A percentile compares a stretch with the other conserved stretches of the same genome.
phyloP scores from a whole-genome alignment of 2,113 vertebrate species.

The Eleginops maclovinus region DNA sequence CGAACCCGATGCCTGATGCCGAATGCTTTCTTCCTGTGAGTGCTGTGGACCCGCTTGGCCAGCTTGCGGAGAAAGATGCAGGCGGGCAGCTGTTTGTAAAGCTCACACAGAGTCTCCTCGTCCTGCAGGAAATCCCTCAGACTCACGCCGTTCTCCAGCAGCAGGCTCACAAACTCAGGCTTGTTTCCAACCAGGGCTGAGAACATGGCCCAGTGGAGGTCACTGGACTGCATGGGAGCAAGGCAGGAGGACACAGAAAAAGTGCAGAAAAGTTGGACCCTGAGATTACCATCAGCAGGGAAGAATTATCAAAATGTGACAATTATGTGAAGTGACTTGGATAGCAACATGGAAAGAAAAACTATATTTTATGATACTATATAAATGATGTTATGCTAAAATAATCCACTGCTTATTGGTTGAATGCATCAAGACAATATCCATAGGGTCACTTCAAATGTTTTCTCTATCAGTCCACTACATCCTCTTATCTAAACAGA shows the following conservation, averaged over 20 bases:
- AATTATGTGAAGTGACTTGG: not conserved
- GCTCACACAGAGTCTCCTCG: conserved; percentile 84
- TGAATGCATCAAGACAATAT: not conserved
- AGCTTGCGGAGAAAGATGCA: conserved; percentile 90
- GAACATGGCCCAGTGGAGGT: conserved; percentile 91
- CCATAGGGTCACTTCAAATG: not conserved
- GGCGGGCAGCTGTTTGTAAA: conserved; percentile 87
- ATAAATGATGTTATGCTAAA: not conserved
- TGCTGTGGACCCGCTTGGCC: conserved; percentile 83
- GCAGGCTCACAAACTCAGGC: conserved; percentile 91
- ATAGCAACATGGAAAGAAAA: not conserved
- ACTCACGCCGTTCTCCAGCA: conserved; percentile 92
- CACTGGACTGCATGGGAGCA: conserved; percentile 83
- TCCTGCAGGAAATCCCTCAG: conserved; percentile 88
- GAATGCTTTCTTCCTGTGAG: conserved; percentile 41
- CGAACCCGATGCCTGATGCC: not conserved
- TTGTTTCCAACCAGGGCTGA: conserved; percentile 92
- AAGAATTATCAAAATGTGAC: not conserved
- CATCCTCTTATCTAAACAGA: no score
- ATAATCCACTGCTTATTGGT: not conserved
- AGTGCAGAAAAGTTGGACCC: not conserved
- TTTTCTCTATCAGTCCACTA: not conserved
- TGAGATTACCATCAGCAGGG: not conserved
- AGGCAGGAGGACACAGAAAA: not conserved
- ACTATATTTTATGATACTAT: not conserved